Percentiles rank a stretch among this genome's conserved stretches.
Evolutionary conservation across 2,888 invertebrate genomes (phyloP).

Genomic region (Creontiades dilutus): DNA sequence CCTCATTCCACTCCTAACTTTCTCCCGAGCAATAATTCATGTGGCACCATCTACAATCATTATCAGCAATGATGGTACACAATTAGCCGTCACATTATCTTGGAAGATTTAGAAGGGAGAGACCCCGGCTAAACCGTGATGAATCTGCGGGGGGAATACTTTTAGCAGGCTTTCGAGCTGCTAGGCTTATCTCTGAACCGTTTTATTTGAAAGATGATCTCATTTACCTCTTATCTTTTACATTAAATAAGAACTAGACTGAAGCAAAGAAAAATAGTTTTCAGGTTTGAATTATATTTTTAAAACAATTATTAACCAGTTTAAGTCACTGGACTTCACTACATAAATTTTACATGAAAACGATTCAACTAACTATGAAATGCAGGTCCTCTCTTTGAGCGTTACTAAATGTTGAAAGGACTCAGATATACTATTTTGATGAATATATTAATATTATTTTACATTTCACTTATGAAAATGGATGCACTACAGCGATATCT

Average conservation of each 20-base stretch:
- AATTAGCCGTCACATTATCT: conserved; percentile 68
- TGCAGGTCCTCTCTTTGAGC: too few species aligned
- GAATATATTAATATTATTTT: too few species aligned
- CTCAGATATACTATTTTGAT: too few species aligned
- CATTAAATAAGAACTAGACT: not conserved
- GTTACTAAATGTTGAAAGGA: too few species aligned
- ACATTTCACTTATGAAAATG: too few species aligned
- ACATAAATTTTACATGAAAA: too few species aligned
- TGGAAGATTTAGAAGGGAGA: conserved; percentile 52
- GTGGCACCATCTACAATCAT: conserved; percentile 69
- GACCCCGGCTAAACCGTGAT: conserved; percentile 50
- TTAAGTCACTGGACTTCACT: too few species aligned
- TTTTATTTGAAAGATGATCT: conserved; percentile 47
- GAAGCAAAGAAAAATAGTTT: not conserved
- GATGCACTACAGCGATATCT: too few species aligned
- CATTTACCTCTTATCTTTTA: conserved; percentile 34
- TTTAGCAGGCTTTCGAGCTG: conserved; percentile 26
- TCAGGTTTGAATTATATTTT: not conserved
- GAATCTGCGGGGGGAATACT: conserved; percentile 56
- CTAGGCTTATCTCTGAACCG: conserved; percentile 33
- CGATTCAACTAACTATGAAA: too few species aligned
- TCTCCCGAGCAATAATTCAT: conserved; percentile 62
- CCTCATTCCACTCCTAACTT: conserved; percentile 68
- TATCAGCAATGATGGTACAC: conserved; percentile 67
- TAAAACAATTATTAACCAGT: not conserved